These are phyloP conservation scores for Epirrhoe alternata DNA, from an alignment of 2,888 invertebrate genomes.

Conservation along the genomic window DNA sequence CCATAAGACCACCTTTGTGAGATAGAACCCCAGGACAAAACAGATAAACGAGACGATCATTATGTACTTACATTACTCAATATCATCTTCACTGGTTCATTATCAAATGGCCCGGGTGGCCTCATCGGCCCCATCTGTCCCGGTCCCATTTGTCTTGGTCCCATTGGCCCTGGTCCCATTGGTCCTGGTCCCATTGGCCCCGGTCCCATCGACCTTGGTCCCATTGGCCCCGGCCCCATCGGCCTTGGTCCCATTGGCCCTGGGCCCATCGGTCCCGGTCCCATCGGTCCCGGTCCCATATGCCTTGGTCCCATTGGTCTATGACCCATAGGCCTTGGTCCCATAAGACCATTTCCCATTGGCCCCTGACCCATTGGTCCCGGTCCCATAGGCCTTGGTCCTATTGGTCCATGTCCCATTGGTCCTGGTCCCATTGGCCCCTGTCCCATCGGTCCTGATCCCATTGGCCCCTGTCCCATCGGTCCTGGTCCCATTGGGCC, in stretches of 20 bases:
- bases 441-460: slow-evolving; percentile 10
- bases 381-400: slow-evolving; percentile 13
- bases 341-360: slow-evolving; percentile 23
- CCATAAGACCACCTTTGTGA: no score
- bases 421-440: slow-evolving; percentile 1
- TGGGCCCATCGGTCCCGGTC: slow-evolving; percentile 13
- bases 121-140: slow-evolving; percentile 24
- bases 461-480: background rate
- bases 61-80: slow-evolving; percentile 40
- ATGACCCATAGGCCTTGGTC: slow-evolving; percentile 11
- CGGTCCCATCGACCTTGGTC: slow-evolving; percentile 13
- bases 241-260: slow-evolving; percentile 30
- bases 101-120: slow-evolving; percentile 12
- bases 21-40: no score
- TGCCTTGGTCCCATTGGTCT: slow-evolving; percentile 29
- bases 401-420: slow-evolving; percentile 14
- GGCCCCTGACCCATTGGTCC: slow-evolving; percentile 17
- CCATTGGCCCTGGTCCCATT: slow-evolving; percentile 19
- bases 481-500: background rate
- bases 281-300: slow-evolving; percentile 23
- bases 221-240: slow-evolving; percentile 24
- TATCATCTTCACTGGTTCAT: slow-evolving; percentile 48
- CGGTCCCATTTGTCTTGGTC: slow-evolving; percentile 11
- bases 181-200: slow-evolving; percentile 31
- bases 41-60: background rate